A percentile compares a stretch with the other conserved stretches of the same genome.
Conservation (phyloP, 2,113 vertebrate genomes). For the Pteropus alecto region DNA sequence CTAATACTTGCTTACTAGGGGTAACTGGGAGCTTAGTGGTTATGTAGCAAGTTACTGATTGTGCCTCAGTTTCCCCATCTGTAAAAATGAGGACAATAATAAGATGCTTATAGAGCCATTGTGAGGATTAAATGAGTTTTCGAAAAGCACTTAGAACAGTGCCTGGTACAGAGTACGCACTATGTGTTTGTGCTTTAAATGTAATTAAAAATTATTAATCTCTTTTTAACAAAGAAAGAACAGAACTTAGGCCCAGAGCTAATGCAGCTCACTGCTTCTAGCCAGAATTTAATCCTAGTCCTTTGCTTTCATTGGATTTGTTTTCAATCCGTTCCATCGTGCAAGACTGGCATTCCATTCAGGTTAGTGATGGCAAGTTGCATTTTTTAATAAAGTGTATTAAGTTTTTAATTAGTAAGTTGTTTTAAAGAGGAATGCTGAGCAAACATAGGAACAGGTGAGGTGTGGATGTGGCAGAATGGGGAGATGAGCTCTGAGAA, state of each 20-base stretch:
- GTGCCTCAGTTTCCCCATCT: background rate
- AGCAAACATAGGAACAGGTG: background rate
- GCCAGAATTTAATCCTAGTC: background rate
- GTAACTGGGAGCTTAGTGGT: background rate
- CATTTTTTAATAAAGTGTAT: background rate
- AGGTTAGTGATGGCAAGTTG: background rate
- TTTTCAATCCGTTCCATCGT: background rate
- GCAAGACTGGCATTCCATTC: background rate
- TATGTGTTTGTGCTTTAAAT: background rate
- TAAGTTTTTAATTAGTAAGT: background rate
- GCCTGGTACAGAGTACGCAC: background rate
- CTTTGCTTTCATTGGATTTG: background rate
- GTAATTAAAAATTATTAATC: background rate
- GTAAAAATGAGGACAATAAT: background rate
- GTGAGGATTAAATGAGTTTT: background rate
- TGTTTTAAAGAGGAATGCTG: background rate
- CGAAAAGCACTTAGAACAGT: background rate
- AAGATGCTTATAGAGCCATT: background rate
- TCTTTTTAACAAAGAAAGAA: background rate
- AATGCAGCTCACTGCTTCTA: background rate
- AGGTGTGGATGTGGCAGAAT: rapidly evolving
- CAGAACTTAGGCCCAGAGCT: background rate
- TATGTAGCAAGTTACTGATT: background rate
- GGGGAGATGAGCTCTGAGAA: background rate
- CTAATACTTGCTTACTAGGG: background rate